phyloP scores from a whole-genome alignment of 2,888 invertebrate species.

The Cephus spinipes region DNA sequence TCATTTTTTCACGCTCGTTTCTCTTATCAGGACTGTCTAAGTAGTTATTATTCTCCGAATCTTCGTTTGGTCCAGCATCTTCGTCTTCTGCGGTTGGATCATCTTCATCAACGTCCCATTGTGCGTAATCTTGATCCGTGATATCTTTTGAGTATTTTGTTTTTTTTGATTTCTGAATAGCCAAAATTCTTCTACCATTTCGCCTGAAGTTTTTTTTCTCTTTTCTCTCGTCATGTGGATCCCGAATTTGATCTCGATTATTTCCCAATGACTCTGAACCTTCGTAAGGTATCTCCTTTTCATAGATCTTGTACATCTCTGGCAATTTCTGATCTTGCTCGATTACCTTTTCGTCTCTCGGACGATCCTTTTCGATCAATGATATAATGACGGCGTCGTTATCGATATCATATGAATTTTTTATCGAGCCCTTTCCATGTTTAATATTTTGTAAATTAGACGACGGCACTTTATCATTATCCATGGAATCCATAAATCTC shows the following conservation, averaged over 20 bases:
- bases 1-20: slow-evolving; percentile 10
- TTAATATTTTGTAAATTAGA: background rate
- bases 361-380: background rate
- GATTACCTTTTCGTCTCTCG: background rate
- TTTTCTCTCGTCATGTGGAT: too few species aligned
- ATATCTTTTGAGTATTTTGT: background rate
- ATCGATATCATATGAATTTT: background rate
- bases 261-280: background rate
- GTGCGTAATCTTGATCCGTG: background rate
- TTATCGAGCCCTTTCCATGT: background rate
- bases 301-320: background rate
- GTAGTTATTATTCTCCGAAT: slow-evolving; percentile 5
- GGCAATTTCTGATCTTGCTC: background rate
- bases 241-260: background rate
- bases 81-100: slow-evolving; percentile 12
- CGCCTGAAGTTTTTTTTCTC: background rate
- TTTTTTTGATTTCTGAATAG: background rate
- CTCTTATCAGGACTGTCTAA: slow-evolving; percentile 4
- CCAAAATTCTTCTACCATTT: background rate
- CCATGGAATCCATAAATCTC: background rate
- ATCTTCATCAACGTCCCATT: slow-evolving; percentile 10
- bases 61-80: slow-evolving; percentile 13
- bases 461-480: background rate
- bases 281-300: background rate
- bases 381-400: background rate